phyloP scores from a whole-genome alignment of 2,888 invertebrate species.

The Ectemnius continuus region DNA sequence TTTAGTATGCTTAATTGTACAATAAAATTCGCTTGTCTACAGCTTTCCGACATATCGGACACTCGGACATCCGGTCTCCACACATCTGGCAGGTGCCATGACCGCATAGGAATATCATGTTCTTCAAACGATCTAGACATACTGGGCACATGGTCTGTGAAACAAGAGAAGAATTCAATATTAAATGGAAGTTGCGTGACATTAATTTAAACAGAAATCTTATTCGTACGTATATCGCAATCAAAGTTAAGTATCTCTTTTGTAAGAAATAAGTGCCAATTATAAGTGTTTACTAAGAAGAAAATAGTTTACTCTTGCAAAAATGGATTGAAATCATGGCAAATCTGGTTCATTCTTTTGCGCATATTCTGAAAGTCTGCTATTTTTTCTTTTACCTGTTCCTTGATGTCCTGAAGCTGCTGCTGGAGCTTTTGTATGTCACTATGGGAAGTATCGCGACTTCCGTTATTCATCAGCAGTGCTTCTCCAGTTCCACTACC shows the following conservation, averaged over 20 bases:
- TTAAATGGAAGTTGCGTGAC: no score
- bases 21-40: constrained; percentile 97
- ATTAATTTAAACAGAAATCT: no score
- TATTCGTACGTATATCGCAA: no score
- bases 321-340: no score
- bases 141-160: constrained; percentile 98
- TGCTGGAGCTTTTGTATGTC: constrained; percentile 96
- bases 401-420: constrained; percentile 97
- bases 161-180: constrained; percentile 64
- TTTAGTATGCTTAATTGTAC: constrained; percentile 78
- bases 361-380: no score
- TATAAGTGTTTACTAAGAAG: no score
- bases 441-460: constrained; percentile 83
- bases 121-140: constrained; percentile 97
- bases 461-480: constrained; percentile 84
- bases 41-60: constrained; percentile 97
- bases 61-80: constrained; percentile 97
- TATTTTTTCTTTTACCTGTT: constrained; percentile 84
- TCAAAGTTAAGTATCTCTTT: no score
- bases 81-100: constrained; percentile 99
- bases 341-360: no score
- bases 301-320: no score
- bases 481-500: constrained; percentile 67
- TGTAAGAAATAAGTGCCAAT: no score
- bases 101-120: constrained; percentile 99